Conservation (phyloP, 2,888 invertebrate genomes). For the Molorchus minor region DNA sequence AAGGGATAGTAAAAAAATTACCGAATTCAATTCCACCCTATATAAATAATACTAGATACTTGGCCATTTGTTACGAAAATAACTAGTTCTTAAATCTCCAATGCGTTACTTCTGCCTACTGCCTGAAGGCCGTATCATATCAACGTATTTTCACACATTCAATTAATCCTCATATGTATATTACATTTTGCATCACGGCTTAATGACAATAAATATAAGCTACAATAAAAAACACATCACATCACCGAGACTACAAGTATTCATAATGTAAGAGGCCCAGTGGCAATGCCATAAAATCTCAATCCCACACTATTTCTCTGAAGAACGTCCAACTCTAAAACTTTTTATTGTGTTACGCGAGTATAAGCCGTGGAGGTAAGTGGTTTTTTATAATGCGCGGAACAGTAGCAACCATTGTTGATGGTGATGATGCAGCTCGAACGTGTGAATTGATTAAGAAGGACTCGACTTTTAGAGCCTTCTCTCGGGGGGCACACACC, state of each 20-base stretch:
- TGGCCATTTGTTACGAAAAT: too few species aligned
- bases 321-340: slow-evolving; percentile 24
- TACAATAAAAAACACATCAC: slow-evolving; percentile 8
- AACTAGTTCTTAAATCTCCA: too few species aligned
- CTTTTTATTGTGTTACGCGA: slow-evolving; percentile 20
- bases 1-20: too few species aligned
- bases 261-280: slow-evolving; percentile 21
- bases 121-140: not conserved
- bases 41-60: too few species aligned
- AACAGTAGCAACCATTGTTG: slow-evolving; percentile 55
- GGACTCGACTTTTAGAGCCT: slow-evolving; percentile 49
- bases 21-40: too few species aligned
- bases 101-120: not conserved
- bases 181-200: not conserved
- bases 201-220: not conserved
- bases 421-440: slow-evolving; percentile 52
- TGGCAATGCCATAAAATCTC: slow-evolving; percentile 25
- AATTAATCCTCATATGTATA: not conserved
- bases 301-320: slow-evolving; percentile 25
- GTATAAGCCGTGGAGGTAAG: slow-evolving; percentile 16
- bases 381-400: slow-evolving; percentile 47
- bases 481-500: slow-evolving; percentile 47
- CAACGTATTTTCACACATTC: not conserved
- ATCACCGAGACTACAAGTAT: slow-evolving; percentile 16
- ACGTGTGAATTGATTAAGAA: slow-evolving; percentile 55